These are phyloP conservation scores for Tyrophagus putrescentiae DNA, from an alignment of 1,140 invertebrate species.

Conservation along the genomic window DNA sequence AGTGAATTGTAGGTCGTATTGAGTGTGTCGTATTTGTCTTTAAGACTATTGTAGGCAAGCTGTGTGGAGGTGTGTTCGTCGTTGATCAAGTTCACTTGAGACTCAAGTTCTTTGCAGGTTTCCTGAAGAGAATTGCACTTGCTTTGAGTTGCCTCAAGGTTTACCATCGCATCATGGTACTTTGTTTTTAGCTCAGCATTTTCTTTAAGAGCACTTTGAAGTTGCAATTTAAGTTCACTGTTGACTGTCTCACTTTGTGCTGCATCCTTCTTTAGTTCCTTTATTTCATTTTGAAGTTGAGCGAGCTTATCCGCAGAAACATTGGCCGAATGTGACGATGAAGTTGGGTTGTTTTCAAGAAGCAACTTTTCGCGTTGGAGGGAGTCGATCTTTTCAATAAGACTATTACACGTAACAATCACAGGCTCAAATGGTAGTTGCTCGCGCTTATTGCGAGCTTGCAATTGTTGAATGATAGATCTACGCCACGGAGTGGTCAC, in stretches of 20 bases:
- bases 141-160: background rate
- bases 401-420: conserved; percentile 16
- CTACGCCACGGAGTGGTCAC: conserved; percentile 14
- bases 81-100: conserved; percentile 48
- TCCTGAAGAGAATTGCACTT: conserved; percentile 21
- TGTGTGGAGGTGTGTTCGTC: conserved; percentile 91
- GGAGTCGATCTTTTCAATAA: conserved; percentile 25
- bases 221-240: conserved; percentile 55
- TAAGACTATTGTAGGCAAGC: conserved; percentile 67
- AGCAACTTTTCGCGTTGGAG: conserved; percentile 24
- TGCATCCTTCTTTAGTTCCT: conserved; percentile 29
- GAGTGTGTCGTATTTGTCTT: conserved; percentile 70
- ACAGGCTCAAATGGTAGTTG: conserved; percentile 23
- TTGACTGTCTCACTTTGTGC: conserved; percentile 40
- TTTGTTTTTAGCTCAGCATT: conserved; percentile 22
- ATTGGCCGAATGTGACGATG: conserved; percentile 13
- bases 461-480: conserved; percentile 20
- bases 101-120: conserved; percentile 21
- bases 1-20: conserved; percentile 78
- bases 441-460: conserved; percentile 16
- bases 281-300: conserved; percentile 62
- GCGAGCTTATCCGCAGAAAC: conserved; percentile 44
- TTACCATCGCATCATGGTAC: conserved; percentile 3
- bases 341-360: conserved; percentile 20
- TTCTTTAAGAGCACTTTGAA: conserved; percentile 56